These are phyloP conservation scores for Halcyon malimbica DNA, from an alignment of 2,113 vertebrate species.

Conservation along the genomic window DNA sequence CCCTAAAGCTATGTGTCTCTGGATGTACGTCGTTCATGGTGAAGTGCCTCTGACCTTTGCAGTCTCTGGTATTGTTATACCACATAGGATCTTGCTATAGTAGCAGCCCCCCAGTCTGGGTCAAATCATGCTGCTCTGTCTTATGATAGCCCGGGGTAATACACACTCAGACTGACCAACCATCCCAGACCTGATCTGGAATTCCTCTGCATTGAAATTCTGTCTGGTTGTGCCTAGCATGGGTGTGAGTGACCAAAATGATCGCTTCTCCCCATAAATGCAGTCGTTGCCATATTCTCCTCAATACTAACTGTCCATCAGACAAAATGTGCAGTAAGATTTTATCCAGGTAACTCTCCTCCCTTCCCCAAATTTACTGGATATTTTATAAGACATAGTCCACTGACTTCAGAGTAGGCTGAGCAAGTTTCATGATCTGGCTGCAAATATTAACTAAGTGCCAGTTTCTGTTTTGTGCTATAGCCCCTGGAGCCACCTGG, in stretches of 20 bases:
- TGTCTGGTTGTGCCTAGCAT: not conserved
- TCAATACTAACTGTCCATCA: not conserved
- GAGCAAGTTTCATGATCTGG: not conserved
- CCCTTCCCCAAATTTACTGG: not conserved
- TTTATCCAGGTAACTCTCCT: not conserved
- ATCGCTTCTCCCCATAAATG: not conserved
- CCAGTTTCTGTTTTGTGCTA: not conserved
- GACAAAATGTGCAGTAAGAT: not conserved
- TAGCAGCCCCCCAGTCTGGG: not conserved
- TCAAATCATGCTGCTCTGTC: not conserved
- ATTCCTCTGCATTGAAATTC: not conserved
- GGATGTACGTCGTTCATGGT: not conserved
- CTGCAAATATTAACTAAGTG: not conserved
- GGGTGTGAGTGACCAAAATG: not conserved
- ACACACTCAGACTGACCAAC: not conserved
- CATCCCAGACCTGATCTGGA: not conserved
- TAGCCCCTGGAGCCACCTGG: not conserved
- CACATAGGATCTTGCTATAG: not conserved
- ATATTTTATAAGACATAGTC: not conserved
- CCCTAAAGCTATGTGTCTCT: not conserved
- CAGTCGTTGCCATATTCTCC: not conserved
- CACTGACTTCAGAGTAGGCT: not conserved
- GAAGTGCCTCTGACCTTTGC: not conserved
- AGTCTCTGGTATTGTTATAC: not conserved
- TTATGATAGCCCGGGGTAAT: not conserved